Evolutionary conservation across 2,113 vertebrate species (phyloP), one percentile per base, ranked within the genome.

Genomic region (Pardalotus punctatus): DNA sequence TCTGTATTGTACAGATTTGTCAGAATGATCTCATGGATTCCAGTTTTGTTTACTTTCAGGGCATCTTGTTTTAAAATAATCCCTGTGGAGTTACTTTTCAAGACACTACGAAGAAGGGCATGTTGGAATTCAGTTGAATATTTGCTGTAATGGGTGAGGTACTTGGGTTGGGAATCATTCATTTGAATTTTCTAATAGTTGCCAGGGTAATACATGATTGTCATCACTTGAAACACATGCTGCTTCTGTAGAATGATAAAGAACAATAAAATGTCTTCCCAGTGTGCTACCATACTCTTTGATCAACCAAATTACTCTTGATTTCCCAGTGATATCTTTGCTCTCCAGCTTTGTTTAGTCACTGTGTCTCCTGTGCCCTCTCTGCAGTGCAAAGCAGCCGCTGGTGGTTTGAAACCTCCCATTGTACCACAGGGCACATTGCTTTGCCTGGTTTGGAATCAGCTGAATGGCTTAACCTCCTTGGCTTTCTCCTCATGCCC

Each of bases 1-100:
- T 81, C n/a, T 94, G 14, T 27, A 29, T 33, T 65, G 27, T 72
- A 36, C 21, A 56, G 47, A 15, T 88, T 54, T 88, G 33, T 90
- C 48, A 78, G 71, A 85, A 72, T 64, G 11, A 58, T 84, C 33
- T 88, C 64, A 80, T 25, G 43, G 33, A 33, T 62, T 86, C 40
- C 35, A 47, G 28, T 74, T 79, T 53, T 73, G 45, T 88, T 88
- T 94, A 83, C 62, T 95, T 86, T 83, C 29, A 90, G 71, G 60
- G 33, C 50, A 86, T 90, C 86, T 80, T 86, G 66, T 86, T 92
- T 83, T 86, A 74, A 81, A 22, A 19, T 94, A 81, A 88, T 86
- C 57, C 22, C 21, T 53, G 14, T 28, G 81, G 67, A 78, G 10
- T 89, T 8, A 83, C 47, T 79, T 96, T 84, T 91, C 31, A 77